Percentiles rank a stretch among this genome's conserved stretches.
These are phyloP conservation scores for Pagetopsis macropterus DNA, from an alignment of 2,797 vertebrate genomes.

Conservation along the genomic window DNA sequence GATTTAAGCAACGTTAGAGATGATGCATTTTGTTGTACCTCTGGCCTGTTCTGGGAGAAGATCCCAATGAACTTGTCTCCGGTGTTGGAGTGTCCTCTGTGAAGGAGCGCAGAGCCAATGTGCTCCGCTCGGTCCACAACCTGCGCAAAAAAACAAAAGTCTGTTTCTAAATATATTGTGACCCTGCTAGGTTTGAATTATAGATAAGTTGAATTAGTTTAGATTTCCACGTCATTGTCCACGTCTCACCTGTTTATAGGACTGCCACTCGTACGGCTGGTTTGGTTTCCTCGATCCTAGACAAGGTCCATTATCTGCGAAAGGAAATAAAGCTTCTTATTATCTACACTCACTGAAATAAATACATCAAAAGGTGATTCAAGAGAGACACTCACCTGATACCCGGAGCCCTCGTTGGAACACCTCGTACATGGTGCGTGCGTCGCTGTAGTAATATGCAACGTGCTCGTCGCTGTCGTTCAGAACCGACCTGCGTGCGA, in stretches of 20 bases:
- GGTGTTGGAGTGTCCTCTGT: conserved; percentile 88
- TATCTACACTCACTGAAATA: background rate
- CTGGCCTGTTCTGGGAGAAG: conserved; percentile 95
- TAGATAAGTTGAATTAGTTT: no score
- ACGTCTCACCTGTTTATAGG: conserved; percentile 90
- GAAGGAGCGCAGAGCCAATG: conserved; percentile 90
- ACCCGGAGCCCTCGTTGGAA: conserved; percentile 89
- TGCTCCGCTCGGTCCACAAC: conserved; percentile 85
- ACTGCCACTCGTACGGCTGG: conserved; percentile 93
- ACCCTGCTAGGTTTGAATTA: no score
- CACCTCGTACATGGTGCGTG: conserved; percentile 88
- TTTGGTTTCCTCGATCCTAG: conserved; percentile 94
- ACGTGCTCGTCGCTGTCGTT: conserved; percentile 79
- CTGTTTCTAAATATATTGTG: background rate
- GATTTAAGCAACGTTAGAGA: background rate
- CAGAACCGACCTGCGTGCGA: conserved; percentile 85
- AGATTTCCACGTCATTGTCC: background rate
- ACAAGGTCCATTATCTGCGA: conserved; percentile 93
- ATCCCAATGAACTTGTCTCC: conserved; percentile 89
- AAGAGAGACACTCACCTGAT: conserved; percentile 87
- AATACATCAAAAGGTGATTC: background rate
- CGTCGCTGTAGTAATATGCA: conserved; percentile 86
- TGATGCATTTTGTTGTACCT: conserved; percentile 81
- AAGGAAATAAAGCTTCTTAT: background rate
- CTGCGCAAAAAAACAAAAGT: conserved; percentile 67